Percentiles rank a stretch among this genome's conserved stretches.
Conservation (phyloP, 2,888 invertebrate genomes). For the Bursaphelenchus okinawaensis region DNA sequence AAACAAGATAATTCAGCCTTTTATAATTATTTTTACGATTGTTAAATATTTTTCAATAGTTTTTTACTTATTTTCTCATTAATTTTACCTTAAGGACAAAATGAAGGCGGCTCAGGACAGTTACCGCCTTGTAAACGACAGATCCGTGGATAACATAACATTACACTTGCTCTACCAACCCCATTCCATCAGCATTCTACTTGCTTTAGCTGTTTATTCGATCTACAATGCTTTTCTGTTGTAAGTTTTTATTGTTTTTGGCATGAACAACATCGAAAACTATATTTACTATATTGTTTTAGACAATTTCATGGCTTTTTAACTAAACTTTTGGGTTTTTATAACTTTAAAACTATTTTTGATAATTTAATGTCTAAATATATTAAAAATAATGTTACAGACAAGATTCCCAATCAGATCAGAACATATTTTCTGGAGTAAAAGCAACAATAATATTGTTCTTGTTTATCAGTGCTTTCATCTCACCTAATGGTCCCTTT, state of each 20-base stretch:
- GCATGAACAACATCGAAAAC: too few species aligned
- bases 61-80: too few species aligned
- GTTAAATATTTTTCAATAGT: too few species aligned
- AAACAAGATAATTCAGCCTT: too few species aligned
- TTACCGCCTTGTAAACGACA: constrained; percentile 28
- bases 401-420: constrained; percentile 72
- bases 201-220: constrained; percentile 78
- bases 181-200: constrained; percentile 85
- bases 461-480: constrained; percentile 85
- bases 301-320: too few species aligned
- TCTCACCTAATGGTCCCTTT: constrained; percentile 97
- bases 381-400: constrained; percentile 64
- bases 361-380: neutral
- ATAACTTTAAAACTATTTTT: neutral
- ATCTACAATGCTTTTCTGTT: constrained; percentile 93
- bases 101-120: neutral
- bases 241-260: too few species aligned
- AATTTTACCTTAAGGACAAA: too few species aligned
- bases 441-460: constrained; percentile 91
- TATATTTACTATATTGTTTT: too few species aligned
- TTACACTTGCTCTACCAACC: constrained; percentile 94
- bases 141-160: constrained; percentile 71
- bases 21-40: too few species aligned
- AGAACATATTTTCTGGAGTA: constrained; percentile 86
- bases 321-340: too few species aligned